Percentiles rank a stretch among this genome's conserved stretches.
These are phyloP conservation scores for Calephelis nemesis DNA, from an alignment of 1,140 invertebrate species.

Conservation along the genomic window DNA sequence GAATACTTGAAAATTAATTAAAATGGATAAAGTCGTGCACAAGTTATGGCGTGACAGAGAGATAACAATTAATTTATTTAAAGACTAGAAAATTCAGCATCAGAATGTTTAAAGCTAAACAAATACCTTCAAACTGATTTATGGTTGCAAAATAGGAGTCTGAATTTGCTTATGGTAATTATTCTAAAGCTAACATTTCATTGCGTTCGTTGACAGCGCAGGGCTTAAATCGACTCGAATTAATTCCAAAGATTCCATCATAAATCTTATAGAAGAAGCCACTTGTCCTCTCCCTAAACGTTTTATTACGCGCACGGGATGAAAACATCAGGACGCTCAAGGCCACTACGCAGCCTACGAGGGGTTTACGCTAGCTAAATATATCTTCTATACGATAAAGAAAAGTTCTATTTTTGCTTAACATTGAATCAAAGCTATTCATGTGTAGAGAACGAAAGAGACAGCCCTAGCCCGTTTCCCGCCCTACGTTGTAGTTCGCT, in stretches of 20 bases:
- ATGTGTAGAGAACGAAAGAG: constrained; percentile 50
- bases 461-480: constrained; percentile 47
- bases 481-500: constrained; percentile 50
- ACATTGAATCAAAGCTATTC: constrained; percentile 49
- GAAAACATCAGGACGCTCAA: constrained; percentile 75
- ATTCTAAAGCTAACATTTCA: constrained; percentile 32
- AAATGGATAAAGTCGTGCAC: too few species aligned
- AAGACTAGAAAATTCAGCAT: not conserved
- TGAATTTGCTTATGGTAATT: constrained; percentile 26
- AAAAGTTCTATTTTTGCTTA: constrained; percentile 71
- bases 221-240: constrained; percentile 59
- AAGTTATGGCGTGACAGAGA: too few species aligned
- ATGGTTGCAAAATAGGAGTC: not conserved
- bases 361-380: constrained; percentile 33
- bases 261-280: constrained; percentile 72
- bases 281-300: constrained; percentile 68
- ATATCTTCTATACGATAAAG: constrained; percentile 73
- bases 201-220: constrained; percentile 34
- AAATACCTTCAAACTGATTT: not conserved
- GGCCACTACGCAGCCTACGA: constrained; percentile 56
- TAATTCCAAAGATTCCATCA: constrained; percentile 69
- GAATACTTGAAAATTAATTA: not conserved
- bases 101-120: not conserved
- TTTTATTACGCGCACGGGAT: constrained; percentile 75
- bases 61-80: too few species aligned